These are phyloP conservation scores for Aix galericulata DNA, from an alignment of 2,113 vertebrate genomes.

Conservation along the genomic window DNA sequence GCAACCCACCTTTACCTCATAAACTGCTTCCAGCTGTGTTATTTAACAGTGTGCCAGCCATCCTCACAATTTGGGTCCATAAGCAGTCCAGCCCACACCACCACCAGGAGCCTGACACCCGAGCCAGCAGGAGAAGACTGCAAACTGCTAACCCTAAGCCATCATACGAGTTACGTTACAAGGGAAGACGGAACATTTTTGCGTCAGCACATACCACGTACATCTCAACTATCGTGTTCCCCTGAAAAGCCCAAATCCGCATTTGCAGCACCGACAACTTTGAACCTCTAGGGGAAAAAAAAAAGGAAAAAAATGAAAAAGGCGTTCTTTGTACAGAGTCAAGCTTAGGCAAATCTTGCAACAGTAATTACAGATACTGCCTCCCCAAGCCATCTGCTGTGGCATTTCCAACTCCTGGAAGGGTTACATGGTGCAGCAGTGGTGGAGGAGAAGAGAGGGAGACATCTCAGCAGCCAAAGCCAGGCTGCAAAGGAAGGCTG, in stretches of 20 bases:
- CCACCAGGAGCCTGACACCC: background rate
- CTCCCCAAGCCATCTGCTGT: slow-evolving; percentile 61
- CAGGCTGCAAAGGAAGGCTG: background rate
- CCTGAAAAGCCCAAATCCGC: slow-evolving; percentile 46
- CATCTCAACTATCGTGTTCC: background rate
- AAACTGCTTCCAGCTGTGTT: background rate
- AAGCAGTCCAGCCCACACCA: background rate
- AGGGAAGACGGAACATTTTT: background rate
- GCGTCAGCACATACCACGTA: background rate
- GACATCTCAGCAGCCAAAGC: background rate
- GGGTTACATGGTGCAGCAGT: slow-evolving; percentile 2
- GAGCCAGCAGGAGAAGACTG: background rate
- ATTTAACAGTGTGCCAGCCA: background rate
- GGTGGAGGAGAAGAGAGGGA: background rate
- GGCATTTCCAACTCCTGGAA: slow-evolving; percentile 53
- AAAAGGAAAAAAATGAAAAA: background rate
- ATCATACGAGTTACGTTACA: background rate
- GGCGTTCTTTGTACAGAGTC: background rate
- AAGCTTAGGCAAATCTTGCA: slow-evolving; percentile 20
- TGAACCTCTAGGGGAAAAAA: background rate
- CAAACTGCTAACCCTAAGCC: background rate
- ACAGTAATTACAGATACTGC: slow-evolving; percentile 43
- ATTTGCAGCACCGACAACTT: background rate
- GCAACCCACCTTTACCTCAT: background rate
- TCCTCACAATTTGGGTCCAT: background rate